phyloP scores from a whole-genome alignment of 2,797 vertebrate species.

The Orientallactaga sibirica region DNA sequence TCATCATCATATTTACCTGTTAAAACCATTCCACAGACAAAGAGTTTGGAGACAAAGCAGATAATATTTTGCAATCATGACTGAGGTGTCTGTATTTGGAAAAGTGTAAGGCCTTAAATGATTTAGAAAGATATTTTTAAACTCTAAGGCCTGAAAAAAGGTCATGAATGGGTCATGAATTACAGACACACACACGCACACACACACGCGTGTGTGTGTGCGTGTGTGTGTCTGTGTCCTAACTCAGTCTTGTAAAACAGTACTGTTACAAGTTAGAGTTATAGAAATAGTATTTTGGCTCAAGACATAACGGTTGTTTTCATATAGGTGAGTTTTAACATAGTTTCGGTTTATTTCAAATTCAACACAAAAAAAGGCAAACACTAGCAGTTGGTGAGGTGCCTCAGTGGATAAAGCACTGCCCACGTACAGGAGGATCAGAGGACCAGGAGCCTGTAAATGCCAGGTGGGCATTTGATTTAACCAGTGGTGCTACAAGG shows the following conservation, averaged over 20 bases:
- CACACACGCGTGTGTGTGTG: too few species aligned
- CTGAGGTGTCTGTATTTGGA: neutral
- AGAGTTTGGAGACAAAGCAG: neutral
- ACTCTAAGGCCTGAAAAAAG: neutral
- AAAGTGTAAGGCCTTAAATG: neutral
- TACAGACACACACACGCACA: neutral
- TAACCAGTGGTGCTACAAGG: too few species aligned
- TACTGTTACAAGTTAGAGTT: neutral
- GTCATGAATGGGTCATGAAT: neutral
- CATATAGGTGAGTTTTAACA: neutral
- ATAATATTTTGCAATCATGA: neutral
- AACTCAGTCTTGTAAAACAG: neutral
- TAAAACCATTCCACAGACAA: neutral
- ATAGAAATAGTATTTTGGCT: neutral
- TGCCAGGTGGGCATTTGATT: too few species aligned
- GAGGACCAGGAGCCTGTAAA: too few species aligned
- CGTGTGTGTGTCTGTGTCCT: neutral
- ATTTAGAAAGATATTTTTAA: neutral
- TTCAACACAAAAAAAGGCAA: neutral
- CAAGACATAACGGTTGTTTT: neutral
- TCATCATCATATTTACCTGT: neutral
- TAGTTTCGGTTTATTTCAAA: conserved; percentile 16
- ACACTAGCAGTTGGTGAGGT: too few species aligned
- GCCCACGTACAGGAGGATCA: too few species aligned
- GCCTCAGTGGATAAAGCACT: too few species aligned